phyloP scores from a whole-genome alignment of 2,113 vertebrate genomes.

The Gallinago media region DNA sequence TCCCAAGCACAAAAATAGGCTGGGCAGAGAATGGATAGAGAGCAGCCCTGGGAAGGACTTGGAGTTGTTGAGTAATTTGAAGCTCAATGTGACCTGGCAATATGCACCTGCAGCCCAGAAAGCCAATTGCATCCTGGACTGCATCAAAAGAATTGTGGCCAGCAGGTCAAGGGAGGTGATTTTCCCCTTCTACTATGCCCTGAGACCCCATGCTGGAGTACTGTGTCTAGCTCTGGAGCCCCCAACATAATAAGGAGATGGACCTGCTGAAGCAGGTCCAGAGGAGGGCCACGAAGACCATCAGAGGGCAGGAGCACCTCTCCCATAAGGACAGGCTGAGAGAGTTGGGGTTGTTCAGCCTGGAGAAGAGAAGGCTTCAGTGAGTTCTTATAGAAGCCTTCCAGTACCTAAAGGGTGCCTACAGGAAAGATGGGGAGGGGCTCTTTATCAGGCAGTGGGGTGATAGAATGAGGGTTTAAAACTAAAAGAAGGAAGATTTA shows the following conservation, averaged over 20 bases:
- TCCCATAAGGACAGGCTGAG: not conserved
- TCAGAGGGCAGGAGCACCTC: not conserved
- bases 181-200: not conserved
- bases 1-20: too few relatives aligned
- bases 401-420: not conserved
- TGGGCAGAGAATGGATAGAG: too few relatives aligned
- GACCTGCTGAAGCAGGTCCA: not conserved
- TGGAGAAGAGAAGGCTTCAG: not conserved
- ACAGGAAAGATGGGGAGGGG: not conserved
- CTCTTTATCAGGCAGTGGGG: not conserved
- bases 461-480: not conserved
- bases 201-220: not conserved
- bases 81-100: not conserved
- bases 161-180: not conserved
- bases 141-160: not conserved
- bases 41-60: too few relatives aligned
- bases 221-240: not conserved
- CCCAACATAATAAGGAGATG: not conserved
- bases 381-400: not conserved
- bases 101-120: not conserved
- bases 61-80: not conserved
- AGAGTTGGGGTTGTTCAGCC: not conserved
- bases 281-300: not conserved
- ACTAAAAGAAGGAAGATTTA: not conserved
- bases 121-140: not conserved